Percentiles rank a stretch among this genome's conserved stretches.
Conservation (phyloP, 23 tunicate species). For the Oikopleura albicans region DNA sequence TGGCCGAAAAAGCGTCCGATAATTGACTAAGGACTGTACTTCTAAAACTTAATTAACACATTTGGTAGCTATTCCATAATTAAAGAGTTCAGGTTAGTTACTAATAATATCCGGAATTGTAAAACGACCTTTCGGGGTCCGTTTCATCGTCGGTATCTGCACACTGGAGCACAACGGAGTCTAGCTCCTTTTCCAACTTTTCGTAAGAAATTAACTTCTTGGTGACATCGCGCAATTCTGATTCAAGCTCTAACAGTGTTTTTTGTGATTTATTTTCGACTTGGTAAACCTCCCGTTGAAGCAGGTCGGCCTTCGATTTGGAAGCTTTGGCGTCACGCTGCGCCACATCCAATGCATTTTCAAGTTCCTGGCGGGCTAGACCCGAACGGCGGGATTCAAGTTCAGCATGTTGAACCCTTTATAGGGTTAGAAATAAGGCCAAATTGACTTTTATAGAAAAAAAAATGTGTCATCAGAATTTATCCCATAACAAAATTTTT, state of each 20-base stretch:
- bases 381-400: neutral
- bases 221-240: neutral
- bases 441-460: no score
- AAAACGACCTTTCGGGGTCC: neutral
- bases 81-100: no score
- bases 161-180: neutral
- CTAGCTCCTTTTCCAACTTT: conserved; percentile 15
- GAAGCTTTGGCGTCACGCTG: conserved; percentile 10
- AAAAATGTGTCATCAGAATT: no score
- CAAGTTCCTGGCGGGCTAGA: neutral
- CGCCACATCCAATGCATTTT: neutral
- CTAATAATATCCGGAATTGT: no score
- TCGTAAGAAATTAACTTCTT: neutral
- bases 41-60: no score
- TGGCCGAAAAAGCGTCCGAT: no score
- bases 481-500: no score
- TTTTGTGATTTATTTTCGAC: neutral
- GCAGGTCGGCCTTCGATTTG: neutral
- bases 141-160: neutral
- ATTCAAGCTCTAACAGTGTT: neutral
- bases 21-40: no score
- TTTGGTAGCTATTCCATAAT: no score
- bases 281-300: conserved; percentile 3
- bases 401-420: neutral
- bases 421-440: no score